Base-by-base conservation (phyloP, 2,888 invertebrate species). In the Mycalesis mineus region DNA sequence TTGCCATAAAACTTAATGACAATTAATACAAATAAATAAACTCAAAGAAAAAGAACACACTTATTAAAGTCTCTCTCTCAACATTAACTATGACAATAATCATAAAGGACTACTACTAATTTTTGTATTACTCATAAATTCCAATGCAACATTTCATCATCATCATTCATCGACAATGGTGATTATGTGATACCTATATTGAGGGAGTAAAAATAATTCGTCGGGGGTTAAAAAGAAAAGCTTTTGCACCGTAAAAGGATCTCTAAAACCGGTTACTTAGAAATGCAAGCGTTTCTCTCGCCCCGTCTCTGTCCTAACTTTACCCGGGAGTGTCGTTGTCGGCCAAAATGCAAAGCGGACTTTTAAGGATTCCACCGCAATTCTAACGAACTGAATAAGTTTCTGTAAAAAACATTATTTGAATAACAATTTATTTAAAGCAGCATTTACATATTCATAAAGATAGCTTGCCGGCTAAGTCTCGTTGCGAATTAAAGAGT, bases 241-340 rank as follows among this genome's bases (percentile, higher is more conserved):
- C n/a, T 14, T 22, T 8, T n/a, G 9, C 9, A 8, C n/a, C n/a
- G 11, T 17, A 4, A 37, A 50, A 39, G 49, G 62, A 61, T 42
- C 65, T 57, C 66, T 55, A 65, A 65, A 64, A 60, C 55, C 61
- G 4, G 15, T 33, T 48, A 65, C 65, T 65, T 65, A 66, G 63
- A 58, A 50, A 63, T 58, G 60, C 59, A 58, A 65, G 62, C 59
- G 51, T 53, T 47, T 57, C 57, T 45, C 48, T 65, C 60, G 58
- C 7, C 37, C 53, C 53, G 45, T 45, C 44, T 53, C 44, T 45
- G 42, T 41, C 33, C 59, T 59, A 62, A 60, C 61, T 60, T 58
- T 45, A 59, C 69, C 67, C 69, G 22, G 13, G 69, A 67, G 70
- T 59, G 65, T 67, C 65, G 66, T 65, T 57, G 49, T 57, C 57